phyloP scores from a whole-genome alignment of 2,888 invertebrate genomes.

The Pristionchus arcanus region DNA sequence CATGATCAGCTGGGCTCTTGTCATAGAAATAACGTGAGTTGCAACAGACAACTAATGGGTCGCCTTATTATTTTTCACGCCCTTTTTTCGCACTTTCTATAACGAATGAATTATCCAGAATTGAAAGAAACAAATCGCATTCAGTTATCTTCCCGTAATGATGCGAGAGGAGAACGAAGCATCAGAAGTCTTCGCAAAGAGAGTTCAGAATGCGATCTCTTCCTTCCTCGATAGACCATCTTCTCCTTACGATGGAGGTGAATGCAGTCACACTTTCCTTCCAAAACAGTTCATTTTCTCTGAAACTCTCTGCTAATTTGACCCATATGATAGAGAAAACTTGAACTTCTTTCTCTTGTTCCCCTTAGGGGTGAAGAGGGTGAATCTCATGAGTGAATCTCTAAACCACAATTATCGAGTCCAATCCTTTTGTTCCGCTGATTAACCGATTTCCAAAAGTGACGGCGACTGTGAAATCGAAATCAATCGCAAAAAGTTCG shows the following conservation, averaged over 20 bases:
- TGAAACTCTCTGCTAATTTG: neutral
- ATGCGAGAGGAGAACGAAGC: conserved; percentile 57
- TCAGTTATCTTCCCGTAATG: conserved; percentile 50
- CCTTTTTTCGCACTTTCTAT: neutral
- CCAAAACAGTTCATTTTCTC: neutral
- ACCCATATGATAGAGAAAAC: neutral
- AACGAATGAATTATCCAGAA: neutral
- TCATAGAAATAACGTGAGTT: conserved; percentile 56
- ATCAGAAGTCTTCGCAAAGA: conserved; percentile 63
- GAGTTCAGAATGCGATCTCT: conserved; percentile 65
- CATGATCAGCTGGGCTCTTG: conserved; percentile 65
- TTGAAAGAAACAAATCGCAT: neutral
- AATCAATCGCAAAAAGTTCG: conserved; percentile 37
- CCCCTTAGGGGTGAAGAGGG: neutral
- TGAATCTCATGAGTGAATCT: neutral
- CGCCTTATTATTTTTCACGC: neutral
- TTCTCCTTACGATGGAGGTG: conserved; percentile 64
- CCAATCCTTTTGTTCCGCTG: conserved; percentile 38
- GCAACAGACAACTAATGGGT: conserved; percentile 56
- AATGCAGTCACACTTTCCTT: neutral
- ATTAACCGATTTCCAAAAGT: conserved; percentile 14
- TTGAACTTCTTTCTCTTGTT: neutral
- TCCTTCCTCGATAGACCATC: conserved; percentile 59
- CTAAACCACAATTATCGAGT: conserved; percentile 8
- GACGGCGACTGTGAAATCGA: conserved; percentile 37